These are phyloP conservation scores for Baronia brevicornis DNA, from an alignment of 2,888 invertebrate species.

Conservation along the genomic window DNA sequence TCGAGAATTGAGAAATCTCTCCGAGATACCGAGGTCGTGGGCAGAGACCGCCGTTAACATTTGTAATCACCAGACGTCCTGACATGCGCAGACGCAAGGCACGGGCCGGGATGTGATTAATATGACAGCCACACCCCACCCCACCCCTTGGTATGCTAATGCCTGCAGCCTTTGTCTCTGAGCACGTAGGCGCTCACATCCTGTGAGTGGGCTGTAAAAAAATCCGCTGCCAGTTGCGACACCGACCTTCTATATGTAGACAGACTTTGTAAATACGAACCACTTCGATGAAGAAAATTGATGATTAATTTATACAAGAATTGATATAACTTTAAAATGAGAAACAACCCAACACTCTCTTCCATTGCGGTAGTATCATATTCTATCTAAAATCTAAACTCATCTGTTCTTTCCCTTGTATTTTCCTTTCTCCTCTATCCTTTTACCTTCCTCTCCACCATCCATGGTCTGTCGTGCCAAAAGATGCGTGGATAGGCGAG, in stretches of 20 bases:
- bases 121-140: slow-evolving; percentile 43
- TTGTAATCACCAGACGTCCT: slow-evolving; percentile 11
- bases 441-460: too few species aligned
- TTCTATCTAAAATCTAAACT: too few species aligned
- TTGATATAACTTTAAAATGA: too few species aligned
- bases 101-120: slow-evolving; percentile 54
- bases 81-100: slow-evolving; percentile 35
- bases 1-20: background rate
- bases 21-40: slow-evolving; percentile 1
- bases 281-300: slow-evolving; percentile 14
- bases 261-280: slow-evolving; percentile 27
- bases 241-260: slow-evolving; percentile 29
- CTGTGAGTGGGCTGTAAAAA: slow-evolving; percentile 51
- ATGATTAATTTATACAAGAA: slow-evolving; percentile 13
- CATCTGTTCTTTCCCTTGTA: too few species aligned
- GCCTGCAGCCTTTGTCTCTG: slow-evolving; percentile 48
- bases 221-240: slow-evolving; percentile 50
- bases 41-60: slow-evolving; percentile 4
- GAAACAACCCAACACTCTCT: too few species aligned
- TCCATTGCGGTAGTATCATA: too few species aligned
- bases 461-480: too few species aligned
- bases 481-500: too few species aligned
- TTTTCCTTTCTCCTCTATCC: too few species aligned
- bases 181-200: slow-evolving; percentile 54
- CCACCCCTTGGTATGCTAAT: slow-evolving; percentile 52